Base-by-base conservation (phyloP, 2,888 invertebrate species). In the Phengaris arion region DNA sequence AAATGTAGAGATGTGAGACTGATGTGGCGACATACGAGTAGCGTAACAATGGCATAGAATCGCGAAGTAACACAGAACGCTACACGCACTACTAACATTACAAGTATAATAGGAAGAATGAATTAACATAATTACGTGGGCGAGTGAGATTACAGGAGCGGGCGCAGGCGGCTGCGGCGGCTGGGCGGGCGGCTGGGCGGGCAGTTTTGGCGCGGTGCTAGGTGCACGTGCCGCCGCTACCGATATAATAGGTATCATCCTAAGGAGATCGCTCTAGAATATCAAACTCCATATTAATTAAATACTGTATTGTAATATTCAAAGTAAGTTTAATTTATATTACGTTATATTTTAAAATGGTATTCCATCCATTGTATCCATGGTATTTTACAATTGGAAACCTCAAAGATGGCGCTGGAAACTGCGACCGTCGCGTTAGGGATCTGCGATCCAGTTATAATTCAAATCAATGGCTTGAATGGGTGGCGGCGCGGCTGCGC, bases 401-500 rank as follows among this genome's bases (percentile, higher is more conserved):
- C 68, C 57, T 54, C n/a, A 57, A 46, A 64, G 55, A 74, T 52
- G 45, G 75, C 57, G 68, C 57, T 59, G 69, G 75, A 12, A 73
- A 12, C 73, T 75, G 73, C 64, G 83, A 82, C 84, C 82, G 85
- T 77, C 74, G 75, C 81, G 79, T n/a, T 69, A 15, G 46, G 69
- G 48, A 69, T 69, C n/a, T 45, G 72, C 35, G 54, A 72, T 72
- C 72, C 22, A 52, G 52, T 51, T 35, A 72, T 52, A 52, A 52
- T 52, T 52, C 51, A 72, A 52, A 72, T 72, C 72, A 72, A 72
- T 72, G 72, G 82, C 84, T 83, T 85, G 85, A 86, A 89, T 89
- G 89, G 87, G 88, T 86, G 86, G 84, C 85, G 81, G 81, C 81
- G 80, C 85, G 85, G 81, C 83, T 82, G 85, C 83, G 82, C 83